Evolutionary conservation across 2,888 invertebrate species (phyloP), one percentile per base, ranked within the genome.

Genomic region (Caenorhabditis angaria): DNA sequence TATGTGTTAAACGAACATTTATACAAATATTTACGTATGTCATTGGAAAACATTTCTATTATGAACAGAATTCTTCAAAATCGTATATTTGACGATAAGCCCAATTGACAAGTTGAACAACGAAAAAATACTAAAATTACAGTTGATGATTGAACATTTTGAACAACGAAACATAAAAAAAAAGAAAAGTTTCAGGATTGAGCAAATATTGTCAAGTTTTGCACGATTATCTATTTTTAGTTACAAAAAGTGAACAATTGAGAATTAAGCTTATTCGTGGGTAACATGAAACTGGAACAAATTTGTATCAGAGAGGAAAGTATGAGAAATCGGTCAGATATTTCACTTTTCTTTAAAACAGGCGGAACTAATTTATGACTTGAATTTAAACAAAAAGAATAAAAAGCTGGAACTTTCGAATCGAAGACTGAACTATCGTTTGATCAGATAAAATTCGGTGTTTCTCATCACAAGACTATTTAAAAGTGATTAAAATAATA

Each of bases 71-170:
- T 14, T 41, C 10, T 18, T 5, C 32, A 32, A 20, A 27, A 18
- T 27, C 53, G 27, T 53, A 27, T 53, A 24, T 53, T 27, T 53
- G 25, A 14, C 53, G 18, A 53, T n/a, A n/a, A 53, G 12, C 24
- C n/a, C 53, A 24, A 27, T 27, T 53, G 53, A 53, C 27, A 27
- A 27, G 53, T 27, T 53, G 4, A 14, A 10, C 2, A 2, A 24
- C 2, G 2, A 8, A 24, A 3, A 53, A 53, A 53, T 53, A 8
- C 18, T 3, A 32, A 32, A 41, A 18, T 14, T 41, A 41, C 18
- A 41, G 41, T 41, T 18, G 41, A 41, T 41, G 14, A 10, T 41
- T 41, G 41, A 41, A 14, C 41, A 14, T 41, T 14, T n/a, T n/a
- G n/a, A n/a, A n/a, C n/a, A n/a, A n/a, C n/a, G n/a, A n/a, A n/a